A percentile compares a stretch with the other conserved stretches of the same genome.
phyloP scores from a whole-genome alignment of 2,797 vertebrate species.

The Pygocentrus nattereri region DNA sequence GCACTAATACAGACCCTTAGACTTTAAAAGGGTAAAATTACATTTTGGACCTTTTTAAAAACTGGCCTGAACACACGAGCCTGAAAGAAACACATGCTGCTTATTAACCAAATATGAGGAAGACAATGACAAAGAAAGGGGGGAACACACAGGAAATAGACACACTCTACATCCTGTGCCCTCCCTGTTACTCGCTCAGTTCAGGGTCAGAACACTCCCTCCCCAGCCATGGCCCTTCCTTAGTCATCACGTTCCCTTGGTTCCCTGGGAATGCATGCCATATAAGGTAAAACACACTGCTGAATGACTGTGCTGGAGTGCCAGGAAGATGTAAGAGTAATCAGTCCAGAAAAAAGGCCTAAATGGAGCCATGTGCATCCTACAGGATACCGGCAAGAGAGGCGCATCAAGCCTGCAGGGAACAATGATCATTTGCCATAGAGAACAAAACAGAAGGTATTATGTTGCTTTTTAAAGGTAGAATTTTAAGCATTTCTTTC shows the following conservation, averaged over 20 bases:
- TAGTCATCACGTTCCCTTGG: constrained; percentile 79
- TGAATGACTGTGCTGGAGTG: constrained; percentile 79
- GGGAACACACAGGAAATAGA: constrained; percentile 72
- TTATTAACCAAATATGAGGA: constrained; percentile 20
- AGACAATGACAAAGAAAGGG: constrained; percentile 37
- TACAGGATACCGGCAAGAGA: constrained; percentile 38
- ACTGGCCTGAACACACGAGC: background rate
- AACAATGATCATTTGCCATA: constrained; percentile 42
- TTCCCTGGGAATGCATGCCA: constrained; percentile 73
- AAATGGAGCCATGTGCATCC: constrained; percentile 56
- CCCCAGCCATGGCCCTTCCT: constrained; percentile 79
- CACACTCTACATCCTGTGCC: constrained; percentile 77
- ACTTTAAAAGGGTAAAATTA: background rate
- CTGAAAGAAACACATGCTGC: background rate
- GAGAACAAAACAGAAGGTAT: background rate
- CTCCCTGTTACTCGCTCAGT: constrained; percentile 62
- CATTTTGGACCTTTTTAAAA: background rate
- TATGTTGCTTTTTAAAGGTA: too few species aligned
- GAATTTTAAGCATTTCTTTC: too few species aligned
- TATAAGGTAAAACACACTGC: constrained; percentile 87
- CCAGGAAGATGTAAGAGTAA: constrained; percentile 79
- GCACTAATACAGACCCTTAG: too few species aligned
- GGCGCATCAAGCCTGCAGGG: constrained; percentile 17
- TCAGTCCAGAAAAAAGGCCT: constrained; percentile 64
- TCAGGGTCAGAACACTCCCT: constrained; percentile 65